Evolutionary conservation across 2,888 invertebrate genomes (phyloP), one percentile per base, ranked within the genome.

Genomic region (Troglohyphantes excavatus): DNA sequence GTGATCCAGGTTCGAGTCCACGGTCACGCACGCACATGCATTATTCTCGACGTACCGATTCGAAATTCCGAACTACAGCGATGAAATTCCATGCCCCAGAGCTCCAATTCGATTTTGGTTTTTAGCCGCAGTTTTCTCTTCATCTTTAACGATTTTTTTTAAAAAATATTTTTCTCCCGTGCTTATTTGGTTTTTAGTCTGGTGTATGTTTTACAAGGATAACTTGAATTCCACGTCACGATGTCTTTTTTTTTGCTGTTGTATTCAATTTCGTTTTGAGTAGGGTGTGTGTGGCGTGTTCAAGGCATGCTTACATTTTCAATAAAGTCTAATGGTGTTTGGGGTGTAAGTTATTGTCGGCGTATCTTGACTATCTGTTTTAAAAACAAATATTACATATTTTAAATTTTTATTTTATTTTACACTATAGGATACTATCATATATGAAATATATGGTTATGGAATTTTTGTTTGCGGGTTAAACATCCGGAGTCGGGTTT

Each of bases 61-160:
- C 82, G 88, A 89, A 85, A 68, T 82, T 83, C 75, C 73, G 82
- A 43, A 53, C 75, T 65, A 27, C 75, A 21, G 23, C 68, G 88
- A 89, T 82, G 82, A 82, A 89, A 89, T 82, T 89, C 61, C 82
- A 76, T 82, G 82, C 75, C 19, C 63, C 39, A 53, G 26, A 59
- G 19, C 59, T 82, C 65, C 67, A 82, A 89, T 89, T 89, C 88
- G 88, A 89, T 89, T 89, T 83, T 82, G 39, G 53, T 78, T 86
- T 29, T 21, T 19, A 61, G n/a, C 23, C 19, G 53, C 23, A 46
- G 33, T 43, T 70, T 21, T 43, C 19, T 46, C 33, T 26, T 9
- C 75, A 53, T 59, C 29, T 81, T 68, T 53, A 13, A 29, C 29
- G 68, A 59, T 67, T 79, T 46, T 53, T n/a, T 53, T 13, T 39